Evolutionary conservation across 2,113 vertebrate genomes (phyloP), one percentile per base, ranked within the genome.

Genomic region (Python bivittatus): DNA sequence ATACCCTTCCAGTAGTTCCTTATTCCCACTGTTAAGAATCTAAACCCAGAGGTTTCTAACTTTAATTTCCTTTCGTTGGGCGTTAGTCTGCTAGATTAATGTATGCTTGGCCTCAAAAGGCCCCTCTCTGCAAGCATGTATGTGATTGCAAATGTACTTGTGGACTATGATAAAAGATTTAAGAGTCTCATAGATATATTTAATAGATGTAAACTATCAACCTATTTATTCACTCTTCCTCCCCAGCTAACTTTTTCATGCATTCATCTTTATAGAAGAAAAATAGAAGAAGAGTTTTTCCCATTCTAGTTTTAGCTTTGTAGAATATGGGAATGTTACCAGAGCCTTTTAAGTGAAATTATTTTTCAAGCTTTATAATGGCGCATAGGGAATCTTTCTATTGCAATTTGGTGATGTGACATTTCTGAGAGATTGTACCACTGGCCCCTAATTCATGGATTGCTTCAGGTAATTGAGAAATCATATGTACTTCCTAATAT

Each of bases 401-500:
- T 48, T 88, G 15, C 42, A 84, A 1, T 60, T 44, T 23, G 12
- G 84, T 1, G 0, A 44, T 68, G 23, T 33, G 68, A 0, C 72
- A 11, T 88, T 93, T 93, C n/a, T 84, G 92, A 64, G 27, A 88
- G 22, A 27, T 8, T 90, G 58, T 86, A n/a, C 85, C 15, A 53
- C 92, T 52, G 88, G 54, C 2, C 52, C 2, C 33, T 42, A 91
- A 94, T 84, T 92, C 52, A 89, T 86, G 72, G 53, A 84, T 53
- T 84, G 61, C 17, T 89, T 4, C 4, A 89, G 54, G 6, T 53
- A 88, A 57, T n/a, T 89, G 42, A 68, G 88, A 86, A 90, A 90
- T 86, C 84, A 58, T 27, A 56, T 17, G 90, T 17, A 8, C 84
- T 58, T 56, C 68, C 27, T 89, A 12, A 27, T 92, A 57, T 79